Percentiles rank a stretch among this genome's conserved stretches.
Evolutionary conservation across 2,113 vertebrate species (phyloP).

Genomic region (Pseudopodoces humilis): DNA sequence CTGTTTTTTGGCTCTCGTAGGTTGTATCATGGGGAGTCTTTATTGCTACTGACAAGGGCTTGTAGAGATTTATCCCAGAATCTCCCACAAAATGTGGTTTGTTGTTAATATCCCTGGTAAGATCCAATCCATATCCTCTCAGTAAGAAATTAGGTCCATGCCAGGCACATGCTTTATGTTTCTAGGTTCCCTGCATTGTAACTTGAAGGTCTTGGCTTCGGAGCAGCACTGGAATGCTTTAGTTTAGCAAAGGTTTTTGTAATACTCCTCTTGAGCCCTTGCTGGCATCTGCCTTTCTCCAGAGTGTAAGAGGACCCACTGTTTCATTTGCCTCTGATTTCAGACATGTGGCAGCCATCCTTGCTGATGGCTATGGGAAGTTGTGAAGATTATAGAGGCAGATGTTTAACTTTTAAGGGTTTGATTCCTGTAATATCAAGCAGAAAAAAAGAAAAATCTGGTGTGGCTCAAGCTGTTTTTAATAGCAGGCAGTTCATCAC

Average conservation of each 20-base stretch:
- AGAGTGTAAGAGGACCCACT: background rate
- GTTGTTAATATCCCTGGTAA: background rate
- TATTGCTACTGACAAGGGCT: slow-evolving; percentile 17
- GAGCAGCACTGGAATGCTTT: background rate
- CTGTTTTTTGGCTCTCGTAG: slow-evolving; percentile 12
- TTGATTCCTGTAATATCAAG: background rate
- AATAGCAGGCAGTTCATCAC: background rate
- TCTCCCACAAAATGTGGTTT: background rate
- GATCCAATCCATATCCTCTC: slow-evolving; percentile 1
- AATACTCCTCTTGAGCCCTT: background rate
- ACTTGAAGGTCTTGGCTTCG: background rate
- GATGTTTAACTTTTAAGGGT: slow-evolving; percentile 3
- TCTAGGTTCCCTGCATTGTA: background rate
- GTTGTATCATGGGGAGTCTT: background rate
- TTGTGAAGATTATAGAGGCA: background rate
- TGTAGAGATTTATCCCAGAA: background rate
- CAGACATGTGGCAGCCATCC: slow-evolving; percentile 31
- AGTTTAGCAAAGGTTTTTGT: background rate
- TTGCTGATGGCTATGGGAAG: background rate
- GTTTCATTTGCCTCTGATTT: slow-evolving; percentile 11
- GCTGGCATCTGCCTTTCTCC: background rate
- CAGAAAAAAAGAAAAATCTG: background rate
- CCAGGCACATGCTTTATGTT: slow-evolving; percentile 2
- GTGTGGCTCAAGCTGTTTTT: background rate
- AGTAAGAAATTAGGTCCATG: background rate